phyloP scores from a whole-genome alignment of 2,797 vertebrate species.

The Hipposideros larvatus region DNA sequence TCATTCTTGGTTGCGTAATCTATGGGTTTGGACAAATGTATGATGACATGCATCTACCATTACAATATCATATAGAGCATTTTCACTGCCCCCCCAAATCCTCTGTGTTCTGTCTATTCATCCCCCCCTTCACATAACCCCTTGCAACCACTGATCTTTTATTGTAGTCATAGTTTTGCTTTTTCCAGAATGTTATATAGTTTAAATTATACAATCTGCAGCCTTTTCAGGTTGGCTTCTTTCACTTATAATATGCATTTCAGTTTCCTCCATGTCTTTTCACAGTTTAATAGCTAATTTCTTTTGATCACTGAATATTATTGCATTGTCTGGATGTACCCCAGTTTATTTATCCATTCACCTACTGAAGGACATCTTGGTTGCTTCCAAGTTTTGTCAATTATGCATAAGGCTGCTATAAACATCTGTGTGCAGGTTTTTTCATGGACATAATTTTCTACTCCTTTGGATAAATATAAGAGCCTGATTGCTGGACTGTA shows the following conservation, averaged over 20 bases:
- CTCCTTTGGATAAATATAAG: neutral
- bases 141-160: neutral
- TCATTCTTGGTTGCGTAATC: neutral
- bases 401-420: too few species aligned
- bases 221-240: neutral
- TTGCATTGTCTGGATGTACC: too few species aligned
- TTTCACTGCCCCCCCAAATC: neutral
- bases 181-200: neutral
- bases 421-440: too few species aligned
- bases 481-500: neutral
- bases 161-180: neutral
- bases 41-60: neutral
- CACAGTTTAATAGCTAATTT: too few species aligned
- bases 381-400: too few species aligned
- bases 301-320: too few species aligned
- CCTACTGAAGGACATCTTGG: too few species aligned
- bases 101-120: neutral
- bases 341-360: too few species aligned
- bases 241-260: too few species aligned
- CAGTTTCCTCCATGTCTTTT: too few species aligned
- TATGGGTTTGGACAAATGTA: neutral
- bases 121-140: neutral
- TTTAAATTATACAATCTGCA: neutral
- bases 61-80: neutral
- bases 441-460: neutral